Evolutionary conservation across 2,113 vertebrate genomes (phyloP).

Genomic region (Solea solea): DNA sequence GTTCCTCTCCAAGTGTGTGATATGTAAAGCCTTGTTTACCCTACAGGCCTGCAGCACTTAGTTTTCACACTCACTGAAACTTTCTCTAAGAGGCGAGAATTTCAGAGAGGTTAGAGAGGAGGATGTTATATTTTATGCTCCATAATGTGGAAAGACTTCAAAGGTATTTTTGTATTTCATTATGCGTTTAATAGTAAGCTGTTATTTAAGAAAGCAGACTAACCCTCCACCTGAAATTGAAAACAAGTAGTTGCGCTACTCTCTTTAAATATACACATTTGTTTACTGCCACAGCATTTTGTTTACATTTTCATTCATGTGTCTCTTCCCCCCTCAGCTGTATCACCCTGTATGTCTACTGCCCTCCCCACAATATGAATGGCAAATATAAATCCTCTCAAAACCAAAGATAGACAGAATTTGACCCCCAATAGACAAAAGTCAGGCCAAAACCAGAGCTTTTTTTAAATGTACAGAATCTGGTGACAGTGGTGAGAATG

Average conservation of each 20-base stretch:
- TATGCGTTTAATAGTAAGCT: background rate
- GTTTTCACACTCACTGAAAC: background rate
- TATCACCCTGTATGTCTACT: no score
- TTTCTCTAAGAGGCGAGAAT: background rate
- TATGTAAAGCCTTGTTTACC: constrained; percentile 20
- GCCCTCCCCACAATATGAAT: background rate
- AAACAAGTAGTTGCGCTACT: background rate
- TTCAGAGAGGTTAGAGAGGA: background rate
- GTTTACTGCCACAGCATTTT: background rate
- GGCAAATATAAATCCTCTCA: background rate
- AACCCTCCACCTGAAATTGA: background rate
- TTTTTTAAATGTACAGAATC: no score
- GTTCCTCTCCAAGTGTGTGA: background rate
- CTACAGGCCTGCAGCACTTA: constrained; percentile 12
- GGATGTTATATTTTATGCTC: background rate
- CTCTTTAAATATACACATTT: background rate
- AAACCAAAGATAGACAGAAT: background rate
- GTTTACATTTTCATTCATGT: no score
- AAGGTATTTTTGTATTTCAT: background rate
- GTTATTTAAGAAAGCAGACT: background rate
- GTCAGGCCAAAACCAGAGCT: no score
- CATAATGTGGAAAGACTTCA: background rate
- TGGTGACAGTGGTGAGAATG: no score
- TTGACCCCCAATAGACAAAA: background rate
- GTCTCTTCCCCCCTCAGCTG: no score